These are phyloP conservation scores for Pogonus chalceus DNA, from an alignment of 1,140 invertebrate genomes.

Conservation along the genomic window DNA sequence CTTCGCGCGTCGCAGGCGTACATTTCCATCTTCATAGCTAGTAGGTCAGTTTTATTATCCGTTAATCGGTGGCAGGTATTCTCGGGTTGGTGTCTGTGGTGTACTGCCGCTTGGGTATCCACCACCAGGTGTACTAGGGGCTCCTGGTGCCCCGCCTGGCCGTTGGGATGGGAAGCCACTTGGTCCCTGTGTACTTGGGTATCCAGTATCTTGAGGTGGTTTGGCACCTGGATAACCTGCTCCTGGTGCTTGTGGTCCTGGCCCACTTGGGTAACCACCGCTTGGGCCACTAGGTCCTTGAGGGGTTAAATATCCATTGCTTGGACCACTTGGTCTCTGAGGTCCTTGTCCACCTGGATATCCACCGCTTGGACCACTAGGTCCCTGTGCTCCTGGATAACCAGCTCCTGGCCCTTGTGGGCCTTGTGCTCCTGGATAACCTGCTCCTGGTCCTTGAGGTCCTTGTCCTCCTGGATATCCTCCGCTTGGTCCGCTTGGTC, in stretches of 20 bases:
- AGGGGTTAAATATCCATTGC: conserved; percentile 20
- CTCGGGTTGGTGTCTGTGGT: conserved; percentile 40
- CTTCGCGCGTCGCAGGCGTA: neutral
- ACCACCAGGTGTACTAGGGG: conserved; percentile 9
- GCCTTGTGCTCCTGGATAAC: conserved; percentile 23
- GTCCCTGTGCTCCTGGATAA: conserved; percentile 23
- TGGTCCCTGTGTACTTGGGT: conserved; percentile 17
- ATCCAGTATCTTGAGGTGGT: conserved; percentile 17
- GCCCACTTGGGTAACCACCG: conserved; percentile 22
- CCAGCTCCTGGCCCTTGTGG: conserved; percentile 29
- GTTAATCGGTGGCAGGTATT: conserved; percentile 43
- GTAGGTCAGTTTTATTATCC: conserved; percentile 14
- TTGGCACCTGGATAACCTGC: conserved; percentile 15
- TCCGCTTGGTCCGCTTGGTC: conserved; percentile 23
- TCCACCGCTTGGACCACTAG: conserved; percentile 21
- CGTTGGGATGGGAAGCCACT: conserved; percentile 26
- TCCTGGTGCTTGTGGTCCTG: conserved; percentile 19
- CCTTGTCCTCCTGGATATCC: conserved; percentile 18
- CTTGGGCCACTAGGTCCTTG: conserved; percentile 18
- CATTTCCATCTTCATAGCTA: conserved; percentile 1
- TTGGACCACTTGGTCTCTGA: conserved; percentile 16
- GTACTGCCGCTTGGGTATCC: conserved; percentile 13
- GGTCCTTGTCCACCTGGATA: conserved; percentile 22
- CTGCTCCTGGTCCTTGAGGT: conserved; percentile 28
- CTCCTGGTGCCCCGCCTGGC: conserved; percentile 14